These are phyloP conservation scores for Euura saliciscinereae DNA, from an alignment of 1,140 invertebrate genomes.

Conservation along the genomic window DNA sequence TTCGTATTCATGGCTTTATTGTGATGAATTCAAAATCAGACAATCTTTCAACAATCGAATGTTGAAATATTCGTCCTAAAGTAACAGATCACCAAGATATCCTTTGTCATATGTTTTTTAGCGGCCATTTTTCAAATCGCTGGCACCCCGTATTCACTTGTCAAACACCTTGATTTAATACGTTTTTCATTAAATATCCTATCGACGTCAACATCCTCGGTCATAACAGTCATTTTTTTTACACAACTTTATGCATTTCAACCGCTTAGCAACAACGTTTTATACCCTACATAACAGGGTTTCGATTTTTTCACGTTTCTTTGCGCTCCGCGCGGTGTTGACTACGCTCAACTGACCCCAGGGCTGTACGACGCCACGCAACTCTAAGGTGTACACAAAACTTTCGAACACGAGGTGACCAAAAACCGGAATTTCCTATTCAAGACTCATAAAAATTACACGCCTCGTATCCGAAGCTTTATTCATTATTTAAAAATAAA, in stretches of 20 bases:
- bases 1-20: conserved; percentile 52
- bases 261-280: conserved; percentile 3
- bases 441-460: no score
- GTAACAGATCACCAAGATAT: conserved; percentile 21
- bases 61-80: neutral
- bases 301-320: conserved; percentile 7
- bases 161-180: conserved; percentile 15
- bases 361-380: neutral
- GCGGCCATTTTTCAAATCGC: conserved; percentile 45
- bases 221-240: neutral
- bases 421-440: no score
- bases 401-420: no score
- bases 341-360: neutral
- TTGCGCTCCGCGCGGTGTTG: neutral
- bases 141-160: conserved; percentile 12
- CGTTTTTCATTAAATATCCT: neutral
- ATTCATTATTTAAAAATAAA: no score
- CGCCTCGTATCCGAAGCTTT: no score
- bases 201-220: neutral
- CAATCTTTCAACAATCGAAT: neutral
- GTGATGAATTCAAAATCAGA: neutral
- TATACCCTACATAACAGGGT: neutral
- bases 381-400: neutral
- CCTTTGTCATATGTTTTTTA: conserved; percentile 56
- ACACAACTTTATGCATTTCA: neutral